Evolutionary conservation across 2,888 invertebrate species (phyloP).

Genomic region (Lasioglossum morio): DNA sequence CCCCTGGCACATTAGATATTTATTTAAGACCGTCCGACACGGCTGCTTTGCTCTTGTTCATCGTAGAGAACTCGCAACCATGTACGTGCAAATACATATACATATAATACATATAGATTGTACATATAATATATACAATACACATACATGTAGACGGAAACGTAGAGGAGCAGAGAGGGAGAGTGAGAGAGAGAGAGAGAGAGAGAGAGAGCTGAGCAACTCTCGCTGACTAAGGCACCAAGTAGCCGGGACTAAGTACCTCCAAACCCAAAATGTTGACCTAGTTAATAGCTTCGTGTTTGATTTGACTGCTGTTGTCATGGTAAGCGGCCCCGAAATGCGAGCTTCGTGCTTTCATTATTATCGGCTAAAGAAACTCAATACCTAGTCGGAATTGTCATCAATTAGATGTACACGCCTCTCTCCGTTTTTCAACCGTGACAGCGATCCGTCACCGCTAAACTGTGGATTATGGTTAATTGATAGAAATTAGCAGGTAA

Average conservation of each 20-base stretch:
- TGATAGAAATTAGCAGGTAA: too few species aligned
- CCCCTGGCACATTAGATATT: constrained; percentile 75
- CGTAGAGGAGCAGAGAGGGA: background rate
- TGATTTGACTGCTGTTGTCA: constrained; percentile 83
- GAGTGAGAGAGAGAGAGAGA: too few species aligned
- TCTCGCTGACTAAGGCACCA: constrained; percentile 55
- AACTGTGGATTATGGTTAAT: background rate
- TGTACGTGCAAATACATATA: constrained; percentile 35
- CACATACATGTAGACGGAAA: background rate
- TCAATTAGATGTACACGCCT: constrained; percentile 55
- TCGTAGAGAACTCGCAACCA: constrained; percentile 53
- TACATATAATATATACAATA: background rate
- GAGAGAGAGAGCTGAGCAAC: background rate
- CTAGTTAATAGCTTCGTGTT: constrained; percentile 83
- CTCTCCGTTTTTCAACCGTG: background rate
- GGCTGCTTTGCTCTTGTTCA: constrained; percentile 71
- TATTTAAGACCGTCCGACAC: constrained; percentile 77
- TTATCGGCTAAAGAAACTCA: constrained; percentile 44
- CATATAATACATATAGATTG: background rate
- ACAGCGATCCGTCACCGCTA: background rate
- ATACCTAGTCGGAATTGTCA: constrained; percentile 50
- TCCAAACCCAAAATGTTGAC: constrained; percentile 80
- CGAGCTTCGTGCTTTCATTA: constrained; percentile 60
- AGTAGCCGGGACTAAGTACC: constrained; percentile 75
- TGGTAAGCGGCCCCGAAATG: constrained; percentile 74